A percentile compares a stretch with the other conserved stretches of the same genome.
These are phyloP conservation scores for Zaprionus vittiger DNA, from an alignment of 1,140 invertebrate species.

Conservation along the genomic window DNA sequence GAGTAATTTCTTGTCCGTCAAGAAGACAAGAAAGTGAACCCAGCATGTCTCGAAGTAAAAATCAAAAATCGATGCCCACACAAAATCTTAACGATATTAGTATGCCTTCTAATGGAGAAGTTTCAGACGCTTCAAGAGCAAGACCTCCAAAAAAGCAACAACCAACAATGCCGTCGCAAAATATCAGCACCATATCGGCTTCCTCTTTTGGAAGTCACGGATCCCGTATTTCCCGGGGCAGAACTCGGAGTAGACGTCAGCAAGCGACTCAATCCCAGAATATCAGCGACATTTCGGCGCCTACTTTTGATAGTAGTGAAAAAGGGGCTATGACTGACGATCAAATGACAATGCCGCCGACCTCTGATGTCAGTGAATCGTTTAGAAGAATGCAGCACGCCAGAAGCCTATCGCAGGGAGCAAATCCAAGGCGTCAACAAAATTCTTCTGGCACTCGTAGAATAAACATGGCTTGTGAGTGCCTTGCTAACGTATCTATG, in stretches of 20 bases:
- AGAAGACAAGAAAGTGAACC: not conserved
- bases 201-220: not conserved
- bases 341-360: slow-evolving; percentile 23
- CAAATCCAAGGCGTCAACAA: not conserved
- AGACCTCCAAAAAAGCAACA: not conserved
- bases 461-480: not conserved
- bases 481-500: not conserved
- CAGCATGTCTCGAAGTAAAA: not conserved
- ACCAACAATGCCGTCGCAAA: slow-evolving; percentile 11
- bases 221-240: not conserved
- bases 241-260: not conserved
- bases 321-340: not conserved
- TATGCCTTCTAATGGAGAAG: slow-evolving; percentile 23
- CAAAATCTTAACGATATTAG: not conserved
- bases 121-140: slow-evolving; percentile 1
- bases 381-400: not conserved
- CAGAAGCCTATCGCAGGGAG: not conserved
- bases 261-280: not conserved
- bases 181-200: not conserved
- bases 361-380: not conserved
- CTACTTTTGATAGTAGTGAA: not conserved
- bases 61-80: not conserved
- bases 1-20: slow-evolving; percentile 4
- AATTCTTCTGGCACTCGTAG: not conserved
- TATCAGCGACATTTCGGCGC: not conserved